Percentiles rank a stretch among this genome's conserved stretches.
Conservation (phyloP, 2,888 invertebrate species). For the Antheraea assamensis region DNA sequence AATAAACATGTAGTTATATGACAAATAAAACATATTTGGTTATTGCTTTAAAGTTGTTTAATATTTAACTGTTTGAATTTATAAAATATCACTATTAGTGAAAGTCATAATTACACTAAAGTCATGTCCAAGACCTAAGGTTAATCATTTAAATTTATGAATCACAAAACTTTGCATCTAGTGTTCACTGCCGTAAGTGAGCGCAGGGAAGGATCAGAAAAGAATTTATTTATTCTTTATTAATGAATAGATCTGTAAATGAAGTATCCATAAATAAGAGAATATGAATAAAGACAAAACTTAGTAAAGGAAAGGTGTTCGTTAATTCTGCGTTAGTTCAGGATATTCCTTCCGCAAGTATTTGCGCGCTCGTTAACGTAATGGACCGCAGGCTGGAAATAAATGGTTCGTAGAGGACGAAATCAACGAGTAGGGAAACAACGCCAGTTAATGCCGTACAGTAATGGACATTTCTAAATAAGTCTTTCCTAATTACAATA, state of each 20-base stretch:
- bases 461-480: slow-evolving; percentile 40
- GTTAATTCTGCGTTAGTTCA: slow-evolving; percentile 47
- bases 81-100: too few species aligned
- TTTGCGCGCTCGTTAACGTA: slow-evolving; percentile 69
- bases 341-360: slow-evolving; percentile 66
- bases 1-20: too few species aligned
- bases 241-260: too few species aligned
- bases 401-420: slow-evolving; percentile 63
- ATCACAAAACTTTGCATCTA: too few species aligned
- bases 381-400: slow-evolving; percentile 65
- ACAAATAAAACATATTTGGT: too few species aligned
- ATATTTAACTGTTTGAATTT: too few species aligned
- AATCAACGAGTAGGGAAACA: slow-evolving; percentile 58
- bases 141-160: too few species aligned
- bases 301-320: slow-evolving; percentile 40
- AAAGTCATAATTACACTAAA: too few species aligned
- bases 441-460: slow-evolving; percentile 43
- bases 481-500: slow-evolving; percentile 20
- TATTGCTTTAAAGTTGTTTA: neutral
- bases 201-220: too few species aligned
- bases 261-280: neutral
- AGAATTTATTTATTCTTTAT: too few species aligned
- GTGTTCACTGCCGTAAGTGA: too few species aligned
- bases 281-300: slow-evolving; percentile 23
- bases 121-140: too few species aligned